These are phyloP conservation scores for Anguilla japonica DNA, from an alignment of 2,113 vertebrate genomes.

Conservation along the genomic window DNA sequence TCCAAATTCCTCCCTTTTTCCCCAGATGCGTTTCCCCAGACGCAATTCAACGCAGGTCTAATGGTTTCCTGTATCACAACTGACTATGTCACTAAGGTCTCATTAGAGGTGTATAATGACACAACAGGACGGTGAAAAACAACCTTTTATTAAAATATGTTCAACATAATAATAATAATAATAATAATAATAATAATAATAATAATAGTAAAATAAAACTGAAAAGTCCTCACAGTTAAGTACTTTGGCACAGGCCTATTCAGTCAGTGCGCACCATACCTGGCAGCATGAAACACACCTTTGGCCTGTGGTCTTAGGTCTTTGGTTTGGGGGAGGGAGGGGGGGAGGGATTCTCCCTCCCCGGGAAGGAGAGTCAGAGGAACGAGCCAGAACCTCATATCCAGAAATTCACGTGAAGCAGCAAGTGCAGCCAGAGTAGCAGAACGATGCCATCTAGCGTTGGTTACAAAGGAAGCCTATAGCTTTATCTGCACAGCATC, in stretches of 20 bases:
- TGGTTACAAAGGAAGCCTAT: not conserved
- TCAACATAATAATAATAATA: too few relatives aligned
- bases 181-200: too few relatives aligned
- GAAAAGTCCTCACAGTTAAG: too few relatives aligned
- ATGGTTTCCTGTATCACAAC: too few relatives aligned
- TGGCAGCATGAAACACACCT: slow-evolving; percentile 20
- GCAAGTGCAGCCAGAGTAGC: slow-evolving; percentile 5
- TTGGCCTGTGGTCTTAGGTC: slow-evolving; percentile 11
- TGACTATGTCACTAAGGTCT: too few relatives aligned
- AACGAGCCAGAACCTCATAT: slow-evolving; percentile 16
- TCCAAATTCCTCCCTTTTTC: too few relatives aligned
- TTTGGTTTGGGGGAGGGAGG: not conserved
- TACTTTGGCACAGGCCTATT: too few relatives aligned
- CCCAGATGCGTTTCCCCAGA: too few relatives aligned
- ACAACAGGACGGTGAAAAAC: slow-evolving; percentile 22
- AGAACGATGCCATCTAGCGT: slow-evolving; percentile 30
- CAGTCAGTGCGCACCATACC: too few relatives aligned
- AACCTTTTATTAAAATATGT: slow-evolving; percentile 46
- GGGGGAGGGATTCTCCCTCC: slow-evolving; percentile 6
- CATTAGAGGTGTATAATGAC: too few relatives aligned
- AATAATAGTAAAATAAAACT: too few relatives aligned
- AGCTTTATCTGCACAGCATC: not conserved
- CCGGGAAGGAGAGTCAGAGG: slow-evolving; percentile 24
- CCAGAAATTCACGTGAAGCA: slow-evolving; percentile 20
- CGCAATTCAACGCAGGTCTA: too few relatives aligned